Base-by-base conservation (phyloP, 2,113 vertebrate genomes). In the Clinocottus analis region DNA sequence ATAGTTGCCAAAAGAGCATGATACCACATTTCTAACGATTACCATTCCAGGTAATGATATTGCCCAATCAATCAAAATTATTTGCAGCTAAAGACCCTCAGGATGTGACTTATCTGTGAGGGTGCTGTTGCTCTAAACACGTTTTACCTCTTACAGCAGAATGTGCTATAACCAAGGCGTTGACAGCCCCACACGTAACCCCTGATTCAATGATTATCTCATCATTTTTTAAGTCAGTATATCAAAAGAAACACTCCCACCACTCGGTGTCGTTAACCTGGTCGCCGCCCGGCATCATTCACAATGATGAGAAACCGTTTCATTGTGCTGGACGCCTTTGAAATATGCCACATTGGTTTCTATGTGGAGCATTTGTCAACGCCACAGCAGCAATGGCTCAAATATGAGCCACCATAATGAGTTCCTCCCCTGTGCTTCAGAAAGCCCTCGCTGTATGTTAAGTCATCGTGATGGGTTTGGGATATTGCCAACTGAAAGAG, bases 391-490 rank as follows among this genome's bases (percentile, higher is more conserved):
- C 79, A 7, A 7, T 27, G 39, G 79, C 79, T 89, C 83, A 65
- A 77, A 86, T 68, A 43, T 47, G 77, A 88, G 80, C 69, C 80
- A 21, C 49, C 10, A 6, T 83, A 87, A 91, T 87, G 80, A 87
- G 75, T 83, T 87, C 79, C 75, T 45, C 19, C 62, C 45, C 71
- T 14, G 45, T 23, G 85, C 85, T 59, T 67, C 39, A 45, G 76
- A 77, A 85, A 88, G 79, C 62, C 60, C 75, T 66, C 17, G 0
- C 81, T 60, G 21, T 74, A 76, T 29, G 71, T 80, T 43, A 84
- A 81, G 85, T 75, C 74, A 64, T 58, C 74, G 74, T 88, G 82
- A 85, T 83, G 74, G 75, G 79, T 83, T 84, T 86, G 78, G 82
- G 73, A 25, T 41, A 29, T 29, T 77, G 82, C 86, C 89, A 87